Evolutionary conservation across 2,888 invertebrate genomes (phyloP).

Genomic region (Panzeria rudis): DNA sequence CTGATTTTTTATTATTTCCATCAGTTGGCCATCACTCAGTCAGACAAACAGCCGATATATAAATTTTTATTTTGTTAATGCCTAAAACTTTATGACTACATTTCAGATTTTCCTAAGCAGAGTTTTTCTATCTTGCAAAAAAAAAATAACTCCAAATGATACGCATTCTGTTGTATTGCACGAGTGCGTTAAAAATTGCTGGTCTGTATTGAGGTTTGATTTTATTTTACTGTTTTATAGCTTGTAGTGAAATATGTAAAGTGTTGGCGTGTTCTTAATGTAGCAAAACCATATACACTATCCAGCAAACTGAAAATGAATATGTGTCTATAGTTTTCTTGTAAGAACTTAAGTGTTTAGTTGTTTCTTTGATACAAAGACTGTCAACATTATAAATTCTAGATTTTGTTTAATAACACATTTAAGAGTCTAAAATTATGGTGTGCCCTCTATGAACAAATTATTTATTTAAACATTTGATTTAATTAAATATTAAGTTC

Average conservation of each 20-base stretch:
- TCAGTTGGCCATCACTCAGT: background rate
- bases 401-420: too few species aligned
- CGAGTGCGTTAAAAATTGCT: conserved; percentile 62
- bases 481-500: too few species aligned
- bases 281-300: conserved; percentile 1
- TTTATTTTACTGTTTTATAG: conserved; percentile 22
- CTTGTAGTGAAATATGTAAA: conserved; percentile 46
- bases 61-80: conserved; percentile 3
- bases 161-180: conserved; percentile 55
- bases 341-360: too few species aligned
- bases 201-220: conserved; percentile 36
- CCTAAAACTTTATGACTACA: background rate
- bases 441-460: too few species aligned
- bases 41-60: background rate
- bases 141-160: conserved; percentile 12
- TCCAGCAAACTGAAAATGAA: background rate
- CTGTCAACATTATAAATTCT: too few species aligned
- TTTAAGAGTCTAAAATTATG: too few species aligned
- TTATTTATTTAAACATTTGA: too few species aligned
- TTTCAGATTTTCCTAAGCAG: background rate
- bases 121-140: conserved; percentile 13
- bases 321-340: too few species aligned
- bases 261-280: conserved; percentile 52
- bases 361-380: too few species aligned
- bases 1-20: conserved; percentile 1